These are phyloP conservation scores for Stratiomys singularior DNA, from an alignment of 2,888 invertebrate genomes.

Conservation along the genomic window DNA sequence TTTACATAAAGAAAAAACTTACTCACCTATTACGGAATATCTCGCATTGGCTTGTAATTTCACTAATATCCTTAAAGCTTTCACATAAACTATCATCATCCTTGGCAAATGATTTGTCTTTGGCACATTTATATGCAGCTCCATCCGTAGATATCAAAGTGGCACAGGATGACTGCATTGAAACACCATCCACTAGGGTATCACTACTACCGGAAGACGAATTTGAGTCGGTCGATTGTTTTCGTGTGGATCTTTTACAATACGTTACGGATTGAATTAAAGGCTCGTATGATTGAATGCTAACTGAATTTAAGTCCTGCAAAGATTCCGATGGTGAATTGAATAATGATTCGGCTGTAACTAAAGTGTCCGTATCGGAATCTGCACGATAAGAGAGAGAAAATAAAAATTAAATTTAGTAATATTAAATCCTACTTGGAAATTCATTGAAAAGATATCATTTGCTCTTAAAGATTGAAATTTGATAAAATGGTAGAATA, in stretches of 20 bases:
- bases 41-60: slow-evolving; percentile 12
- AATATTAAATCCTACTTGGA: too few species aligned
- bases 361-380: slow-evolving; percentile 65
- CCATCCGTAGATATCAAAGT: slow-evolving; percentile 69
- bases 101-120: slow-evolving; percentile 27
- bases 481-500: too few species aligned
- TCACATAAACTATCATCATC: slow-evolving; percentile 16
- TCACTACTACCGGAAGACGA: slow-evolving; percentile 53
- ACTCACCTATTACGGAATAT: slow-evolving; percentile 40
- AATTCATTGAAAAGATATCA: too few species aligned
- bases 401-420: not conserved
- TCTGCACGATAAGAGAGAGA: slow-evolving; percentile 58
- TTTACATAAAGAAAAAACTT: too few species aligned
- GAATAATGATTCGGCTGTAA: slow-evolving; percentile 58
- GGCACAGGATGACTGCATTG: slow-evolving; percentile 67
- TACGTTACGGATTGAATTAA: slow-evolving; percentile 45
- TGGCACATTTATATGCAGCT: slow-evolving; percentile 68
- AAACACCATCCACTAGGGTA: slow-evolving; percentile 54
- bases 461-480: too few species aligned
- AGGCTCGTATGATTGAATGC: slow-evolving; percentile 48
- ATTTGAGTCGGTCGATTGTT: slow-evolving; percentile 51
- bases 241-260: slow-evolving; percentile 47
- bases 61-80: slow-evolving; percentile 35
- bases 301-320: slow-evolving; percentile 51
- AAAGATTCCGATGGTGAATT: slow-evolving; percentile 54